Percentiles rank a stretch among this genome's conserved stretches.
phyloP scores from a whole-genome alignment of 1,140 invertebrate genomes.

The Melanaphis sacchari region DNA sequence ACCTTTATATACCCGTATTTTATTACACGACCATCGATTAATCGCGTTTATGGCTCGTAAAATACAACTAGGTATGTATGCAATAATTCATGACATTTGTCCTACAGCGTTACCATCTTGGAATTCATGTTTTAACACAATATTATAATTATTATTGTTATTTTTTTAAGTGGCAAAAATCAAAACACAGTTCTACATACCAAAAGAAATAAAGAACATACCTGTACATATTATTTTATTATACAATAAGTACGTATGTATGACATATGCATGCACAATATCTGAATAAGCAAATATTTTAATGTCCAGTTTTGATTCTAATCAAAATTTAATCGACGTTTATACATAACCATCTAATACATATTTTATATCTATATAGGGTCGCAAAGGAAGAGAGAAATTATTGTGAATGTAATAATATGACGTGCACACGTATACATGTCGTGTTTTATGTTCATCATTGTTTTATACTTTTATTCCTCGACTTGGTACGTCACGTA shows the following conservation, averaged over 20 bases:
- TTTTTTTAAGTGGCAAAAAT: background rate
- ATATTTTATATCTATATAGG: background rate
- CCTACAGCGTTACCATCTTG: background rate
- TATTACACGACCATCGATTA: background rate
- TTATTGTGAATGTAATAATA: background rate
- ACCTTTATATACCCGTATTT: background rate
- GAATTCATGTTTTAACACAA: background rate
- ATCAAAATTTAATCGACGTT: background rate
- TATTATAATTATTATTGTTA: constrained; percentile 18
- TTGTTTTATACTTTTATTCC: background rate
- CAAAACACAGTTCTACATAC: background rate
- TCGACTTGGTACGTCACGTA: background rate
- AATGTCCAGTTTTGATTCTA: background rate
- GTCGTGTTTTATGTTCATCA: background rate
- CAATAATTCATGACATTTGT: background rate
- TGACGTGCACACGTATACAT: background rate
- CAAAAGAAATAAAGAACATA: background rate
- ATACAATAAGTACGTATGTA: no score
- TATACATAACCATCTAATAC: background rate
- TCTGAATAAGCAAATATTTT: background rate
- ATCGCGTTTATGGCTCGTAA: background rate
- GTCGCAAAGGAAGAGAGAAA: background rate
- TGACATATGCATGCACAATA: background rate
- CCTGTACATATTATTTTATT: no score
- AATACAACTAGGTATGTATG: background rate